Base-by-base conservation (phyloP, 37 sponge, comb jelly and placozoan genomes). In the Ephydatia muelleri region DNA sequence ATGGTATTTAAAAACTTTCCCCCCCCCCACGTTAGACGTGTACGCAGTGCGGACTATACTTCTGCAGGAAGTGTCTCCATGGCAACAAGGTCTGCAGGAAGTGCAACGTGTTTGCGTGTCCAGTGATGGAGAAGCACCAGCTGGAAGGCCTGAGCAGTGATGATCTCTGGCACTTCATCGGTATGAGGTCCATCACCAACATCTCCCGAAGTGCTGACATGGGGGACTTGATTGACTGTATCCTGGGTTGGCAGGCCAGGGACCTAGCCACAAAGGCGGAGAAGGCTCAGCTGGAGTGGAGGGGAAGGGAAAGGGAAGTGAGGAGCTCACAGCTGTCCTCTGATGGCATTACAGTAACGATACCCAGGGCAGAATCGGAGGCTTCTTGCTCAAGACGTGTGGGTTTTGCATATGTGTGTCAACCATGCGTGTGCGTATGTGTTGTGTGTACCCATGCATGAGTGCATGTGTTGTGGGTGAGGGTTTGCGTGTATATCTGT, bases 161-260 rank as follows among this genome's bases (percentile, higher is more conserved):
- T 22, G 68, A 84, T 38, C 84, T 89, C 40, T 49, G 72, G 39
- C 73, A 83, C 72, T 88, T 67, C 69, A 31, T 74, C 6, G 30
- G 27, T n/a, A 31, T 19, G 27, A 69, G 49, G 13, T 16, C 27
- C 16, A 57, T 89, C 11, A 57, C 19, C 1, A 22, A 28, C 0
- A 22, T 57, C 6, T 74, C 89, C 19, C 28, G 43, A 27, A 74
- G 67, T 43, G 74, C 49, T 27, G 27, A 14, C 9, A 47, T 74
- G 1, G 37, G 37, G 0, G 43, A 75, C 40, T 68, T 89, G 28
- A 38, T 89, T 5, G 85, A 80, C 31, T 69, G 78, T 25, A 84
- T 89, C 27, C 40, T 89, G 23, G 67, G 38, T 1, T 66, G 68
- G 23, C 90, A 89, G 67, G 90, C 85, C 4, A 84, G 80, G 47